phyloP scores from a whole-genome alignment of 2,888 invertebrate species.

The Fragum fragum region DNA sequence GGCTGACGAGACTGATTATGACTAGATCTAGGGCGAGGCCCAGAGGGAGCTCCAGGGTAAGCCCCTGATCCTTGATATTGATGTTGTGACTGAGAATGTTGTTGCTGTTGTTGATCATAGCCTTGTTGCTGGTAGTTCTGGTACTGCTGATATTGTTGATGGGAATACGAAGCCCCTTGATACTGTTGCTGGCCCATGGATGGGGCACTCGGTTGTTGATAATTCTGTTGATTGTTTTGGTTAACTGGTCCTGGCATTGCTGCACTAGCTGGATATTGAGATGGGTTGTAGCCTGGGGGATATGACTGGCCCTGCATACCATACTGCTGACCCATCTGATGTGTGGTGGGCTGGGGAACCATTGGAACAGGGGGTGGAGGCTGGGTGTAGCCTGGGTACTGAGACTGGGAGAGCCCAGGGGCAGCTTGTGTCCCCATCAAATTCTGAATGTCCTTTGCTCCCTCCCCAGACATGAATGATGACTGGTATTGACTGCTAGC shows the following conservation, averaged over 20 bases:
- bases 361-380: constrained; percentile 56
- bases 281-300: constrained; percentile 62
- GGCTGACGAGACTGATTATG: constrained; percentile 33
- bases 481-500: constrained; percentile 82
- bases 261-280: constrained; percentile 65
- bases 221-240: constrained; percentile 50
- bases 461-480: constrained; percentile 85
- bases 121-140: constrained; percentile 43
- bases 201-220: constrained; percentile 39
- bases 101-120: constrained; percentile 47
- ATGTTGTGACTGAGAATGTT: constrained; percentile 37
- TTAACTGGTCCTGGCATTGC: constrained; percentile 57
- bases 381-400: constrained; percentile 53
- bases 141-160: constrained; percentile 56
- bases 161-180: constrained; percentile 56
- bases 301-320: constrained; percentile 55
- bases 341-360: constrained; percentile 40
- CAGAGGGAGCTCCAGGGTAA: constrained; percentile 30
- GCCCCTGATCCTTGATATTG: constrained; percentile 38
- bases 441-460: constrained; percentile 83
- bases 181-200: constrained; percentile 19
- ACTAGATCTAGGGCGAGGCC: constrained; percentile 43
- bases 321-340: constrained; percentile 54
- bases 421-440: constrained; percentile 78
- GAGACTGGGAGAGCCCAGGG: constrained; percentile 35